Evolutionary conservation across 2,888 invertebrate species (phyloP).

Genomic region (Psylliodes chrysocephalus): DNA sequence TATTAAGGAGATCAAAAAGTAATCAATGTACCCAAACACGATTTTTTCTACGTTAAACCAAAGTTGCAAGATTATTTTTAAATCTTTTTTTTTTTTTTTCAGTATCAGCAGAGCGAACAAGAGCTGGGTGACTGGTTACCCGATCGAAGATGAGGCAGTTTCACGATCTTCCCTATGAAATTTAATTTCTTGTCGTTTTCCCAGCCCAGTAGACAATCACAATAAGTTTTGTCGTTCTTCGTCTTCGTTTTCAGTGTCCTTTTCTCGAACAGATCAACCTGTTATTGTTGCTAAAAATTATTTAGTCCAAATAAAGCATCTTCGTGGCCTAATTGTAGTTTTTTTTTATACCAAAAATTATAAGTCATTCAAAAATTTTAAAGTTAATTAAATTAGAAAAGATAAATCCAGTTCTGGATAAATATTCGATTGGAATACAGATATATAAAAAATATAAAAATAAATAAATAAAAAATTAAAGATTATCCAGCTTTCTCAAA

Average conservation of each 20-base stretch:
- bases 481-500: too few relatives aligned
- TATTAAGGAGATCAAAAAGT: too few relatives aligned
- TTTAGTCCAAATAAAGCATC: constrained; percentile 55
- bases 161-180: constrained; percentile 14
- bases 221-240: constrained; percentile 40
- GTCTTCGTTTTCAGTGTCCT: constrained; percentile 41
- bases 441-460: too few relatives aligned
- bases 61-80: too few relatives aligned
- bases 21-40: too few relatives aligned
- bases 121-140: constrained; percentile 57
- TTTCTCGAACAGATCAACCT: constrained; percentile 48
- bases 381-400: too few relatives aligned
- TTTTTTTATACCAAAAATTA: too few relatives aligned
- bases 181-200: constrained; percentile 49
- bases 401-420: too few relatives aligned
- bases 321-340: constrained; percentile 48
- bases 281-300: constrained; percentile 52
- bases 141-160: constrained; percentile 58
- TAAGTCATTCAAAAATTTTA: too few relatives aligned
- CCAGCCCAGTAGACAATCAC: constrained; percentile 61
- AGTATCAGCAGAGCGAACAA: constrained; percentile 56
- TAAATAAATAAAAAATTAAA: too few relatives aligned
- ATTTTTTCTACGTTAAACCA: too few relatives aligned
- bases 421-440: too few relatives aligned
- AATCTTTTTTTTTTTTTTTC: constrained; percentile 50